Evolutionary conservation across 2,888 invertebrate species (phyloP), one percentile per base, ranked within the genome.

Genomic region (Diarsia dahlii): DNA sequence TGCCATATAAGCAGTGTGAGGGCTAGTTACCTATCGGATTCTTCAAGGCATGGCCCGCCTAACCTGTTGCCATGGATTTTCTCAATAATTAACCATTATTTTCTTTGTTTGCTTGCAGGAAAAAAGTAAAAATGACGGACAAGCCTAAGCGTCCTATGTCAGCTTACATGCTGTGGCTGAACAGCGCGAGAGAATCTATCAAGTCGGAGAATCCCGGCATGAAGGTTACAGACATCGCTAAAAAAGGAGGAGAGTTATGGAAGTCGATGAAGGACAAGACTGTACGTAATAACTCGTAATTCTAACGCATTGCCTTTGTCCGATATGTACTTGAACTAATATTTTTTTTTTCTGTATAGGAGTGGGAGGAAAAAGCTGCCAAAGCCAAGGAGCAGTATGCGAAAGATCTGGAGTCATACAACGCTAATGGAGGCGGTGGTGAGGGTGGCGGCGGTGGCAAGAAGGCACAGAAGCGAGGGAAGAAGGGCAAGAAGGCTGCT

Each of bases 201-300:
- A 99, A 99, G 95, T 97, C 98, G 54, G 98, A 99, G 70, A 97
- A 98, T 96, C 99, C 99, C 48, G 99, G 99, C 82, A 98, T 99
- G 83, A 98, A 98, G 91, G 98, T 99, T 46, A 99, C 99, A 13
- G 99, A 99, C 91, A 98, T 99, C 80, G 98, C 99, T 62, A 99
- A 99, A 95, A 99, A 98, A 91, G 99, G 98, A 77, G 99, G 99
- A 68, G 99, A 99, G 97, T 97, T 99, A 96, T 99, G 99, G 99
- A 98, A 98, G 90, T 98, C 97, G 80, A 96, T 99, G 93, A 98
- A 98, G 90, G 98, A 99, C 91, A 99, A 99, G 97, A 97, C 98
- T 81, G 98, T 98, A 95, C 96, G 97, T 95, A 87, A 76, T 73
- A 68, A 80, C 80, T 84, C 20, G 62, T 46, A 23, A 63, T n/a